Base-by-base conservation (phyloP, 2,888 invertebrate species). In the Cephalotes varians region DNA sequence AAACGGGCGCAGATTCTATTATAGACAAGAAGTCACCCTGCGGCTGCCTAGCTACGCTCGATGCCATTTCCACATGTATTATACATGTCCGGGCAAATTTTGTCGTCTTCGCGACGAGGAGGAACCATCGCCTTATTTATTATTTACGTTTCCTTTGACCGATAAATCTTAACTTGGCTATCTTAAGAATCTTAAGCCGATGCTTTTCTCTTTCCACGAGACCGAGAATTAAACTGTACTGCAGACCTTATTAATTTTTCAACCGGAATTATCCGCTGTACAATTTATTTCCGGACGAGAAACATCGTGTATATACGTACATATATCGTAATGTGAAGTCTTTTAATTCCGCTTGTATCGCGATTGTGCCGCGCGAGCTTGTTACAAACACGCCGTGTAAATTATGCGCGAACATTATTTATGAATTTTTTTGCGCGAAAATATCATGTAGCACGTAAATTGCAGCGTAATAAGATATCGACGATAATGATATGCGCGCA, bases 11-110 rank as follows among this genome's bases (percentile, higher is more conserved):
- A 93, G 94, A 94, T 94, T 94, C 93, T 92, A 93, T 93, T 94
- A 94, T 91, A 93, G 94, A 93, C 93, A 93, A 93, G 93, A 90
- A 92, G 84, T 90, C 91, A 88, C 85, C 87, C 87, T 80, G 47
- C 62, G 89, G 89, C 44, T 44, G 64, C 91, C 91, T 91, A 91
- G 91, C 89, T 88, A 90, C 88, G 82, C 88, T 87, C 92, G 87
- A 90, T 91, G 91, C 89, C 88, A 90, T 91, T 92, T 91, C 84
- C 83, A 88, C 91, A 93, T 93, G 92, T 92, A 93, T 93, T 92
- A 93, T 93, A 93, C 92, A 93, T 93, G 90, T 87, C 85, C 85
- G 85, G 92, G 92, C 93, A 93, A 93, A 93, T 93, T 93, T 93
- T 91, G 90, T 92, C 92, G 92, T 92, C 91, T 91, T 90, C 91